Percentiles rank a stretch among this genome's conserved stretches.
Conservation (phyloP, 2,797 vertebrate species). For the Sebastes steindachneri region DNA sequence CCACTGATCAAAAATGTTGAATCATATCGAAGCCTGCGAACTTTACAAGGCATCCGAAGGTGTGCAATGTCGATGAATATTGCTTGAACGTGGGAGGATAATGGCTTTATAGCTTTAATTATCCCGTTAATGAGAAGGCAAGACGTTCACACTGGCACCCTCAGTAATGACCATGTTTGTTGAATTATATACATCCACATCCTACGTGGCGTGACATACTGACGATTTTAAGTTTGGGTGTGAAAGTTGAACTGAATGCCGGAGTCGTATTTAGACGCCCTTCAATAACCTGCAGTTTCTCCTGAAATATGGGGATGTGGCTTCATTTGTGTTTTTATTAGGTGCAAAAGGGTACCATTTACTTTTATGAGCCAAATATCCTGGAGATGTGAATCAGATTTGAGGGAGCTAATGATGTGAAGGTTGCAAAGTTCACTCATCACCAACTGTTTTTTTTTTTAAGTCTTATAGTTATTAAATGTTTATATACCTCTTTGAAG, state of each 20-base stretch:
- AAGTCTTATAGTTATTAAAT: constrained; percentile 46
- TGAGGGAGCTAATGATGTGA: constrained; percentile 43
- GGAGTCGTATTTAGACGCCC: not conserved
- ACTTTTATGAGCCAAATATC: constrained; percentile 59
- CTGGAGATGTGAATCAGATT: constrained; percentile 46
- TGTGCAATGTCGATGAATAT: constrained; percentile 40
- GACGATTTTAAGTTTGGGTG: constrained; percentile 31
- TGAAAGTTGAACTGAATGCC: constrained; percentile 19
- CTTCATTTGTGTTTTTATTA: constrained; percentile 54
- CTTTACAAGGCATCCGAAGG: constrained; percentile 27
- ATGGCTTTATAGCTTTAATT: constrained; percentile 38
- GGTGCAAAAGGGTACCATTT: constrained; percentile 54
- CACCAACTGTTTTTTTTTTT: constrained; percentile 19
- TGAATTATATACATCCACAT: constrained; percentile 59
- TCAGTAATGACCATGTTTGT: constrained; percentile 44
- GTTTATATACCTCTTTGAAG: constrained; percentile 55
- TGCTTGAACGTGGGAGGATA: constrained; percentile 33
- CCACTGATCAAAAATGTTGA: constrained; percentile 14
- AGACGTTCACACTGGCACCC: constrained; percentile 31
- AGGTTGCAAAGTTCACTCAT: constrained; percentile 32
- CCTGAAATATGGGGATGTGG: constrained; percentile 43
- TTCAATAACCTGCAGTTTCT: constrained; percentile 26
- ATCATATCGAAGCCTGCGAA: constrained; percentile 39
- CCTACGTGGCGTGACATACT: constrained; percentile 31
- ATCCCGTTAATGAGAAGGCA: constrained; percentile 41